Evolutionary conservation across 2,888 invertebrate genomes (phyloP).

Genomic region (Graphium colonna): DNA sequence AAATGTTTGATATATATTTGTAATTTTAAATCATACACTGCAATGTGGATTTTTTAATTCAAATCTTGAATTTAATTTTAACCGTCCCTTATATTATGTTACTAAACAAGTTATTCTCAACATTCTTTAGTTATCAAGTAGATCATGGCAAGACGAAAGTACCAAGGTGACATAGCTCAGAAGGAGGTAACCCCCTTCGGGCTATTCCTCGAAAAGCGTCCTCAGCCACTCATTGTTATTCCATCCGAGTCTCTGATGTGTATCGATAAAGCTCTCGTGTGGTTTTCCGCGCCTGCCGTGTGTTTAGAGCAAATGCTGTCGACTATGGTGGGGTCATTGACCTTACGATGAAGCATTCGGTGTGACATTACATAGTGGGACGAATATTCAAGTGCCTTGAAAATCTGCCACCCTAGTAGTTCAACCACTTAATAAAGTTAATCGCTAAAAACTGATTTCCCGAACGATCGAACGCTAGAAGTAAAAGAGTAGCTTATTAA

Average conservation of each 20-base stretch:
- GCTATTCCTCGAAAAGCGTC: background rate
- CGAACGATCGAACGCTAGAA: too few species aligned
- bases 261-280: conserved; percentile 18
- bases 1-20: too few species aligned
- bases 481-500: too few species aligned
- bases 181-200: background rate
- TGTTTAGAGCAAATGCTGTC: conserved; percentile 27
- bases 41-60: too few species aligned
- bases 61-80: background rate
- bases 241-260: conserved; percentile 11
- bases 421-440: background rate
- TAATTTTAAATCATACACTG: too few species aligned
- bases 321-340: conserved; percentile 32
- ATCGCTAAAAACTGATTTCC: background rate
- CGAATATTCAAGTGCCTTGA: background rate
- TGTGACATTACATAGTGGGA: background rate
- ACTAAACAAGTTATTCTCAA: background rate
- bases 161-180: background rate
- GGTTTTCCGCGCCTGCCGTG: conserved; percentile 19
- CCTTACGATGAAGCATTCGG: conserved; percentile 21
- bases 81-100: background rate
- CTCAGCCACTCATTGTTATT: conserved; percentile 9
- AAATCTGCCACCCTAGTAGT: background rate
- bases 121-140: background rate
- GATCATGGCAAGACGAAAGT: background rate